Percentiles rank a stretch among this genome's conserved stretches.
Evolutionary conservation across 2,888 invertebrate species (phyloP).

Genomic region (Elmis aenea): DNA sequence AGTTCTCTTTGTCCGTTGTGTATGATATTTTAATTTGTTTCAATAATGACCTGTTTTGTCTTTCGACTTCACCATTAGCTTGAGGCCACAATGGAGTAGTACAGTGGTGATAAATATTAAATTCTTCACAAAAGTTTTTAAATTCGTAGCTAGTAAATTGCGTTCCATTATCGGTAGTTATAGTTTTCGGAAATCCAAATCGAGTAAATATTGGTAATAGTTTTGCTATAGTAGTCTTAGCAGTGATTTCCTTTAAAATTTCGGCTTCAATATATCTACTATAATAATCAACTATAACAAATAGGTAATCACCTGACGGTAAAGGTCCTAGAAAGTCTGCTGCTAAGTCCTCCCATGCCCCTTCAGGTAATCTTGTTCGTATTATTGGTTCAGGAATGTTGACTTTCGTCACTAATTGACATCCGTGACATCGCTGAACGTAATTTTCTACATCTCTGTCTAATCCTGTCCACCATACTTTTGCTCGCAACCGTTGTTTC

Average conservation of each 20-base stretch:
- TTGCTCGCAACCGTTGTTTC: slow-evolving; percentile 23
- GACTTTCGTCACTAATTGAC: slow-evolving; percentile 17
- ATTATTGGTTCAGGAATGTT: slow-evolving; percentile 14
- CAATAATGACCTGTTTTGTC: too few relatives aligned
- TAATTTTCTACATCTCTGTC: slow-evolving; percentile 18
- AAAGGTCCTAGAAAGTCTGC: slow-evolving; percentile 29
- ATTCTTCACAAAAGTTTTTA: slow-evolving; percentile 16
- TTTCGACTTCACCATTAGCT: too few relatives aligned
- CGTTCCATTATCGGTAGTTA: slow-evolving; percentile 22
- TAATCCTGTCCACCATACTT: slow-evolving; percentile 25
- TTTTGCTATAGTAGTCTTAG: slow-evolving; percentile 16
- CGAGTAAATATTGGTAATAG: slow-evolving; percentile 23
- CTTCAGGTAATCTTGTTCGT: slow-evolving; percentile 11
- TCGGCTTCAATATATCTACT: slow-evolving; percentile 21
- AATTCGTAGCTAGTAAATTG: slow-evolving; percentile 22
- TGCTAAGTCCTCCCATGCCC: slow-evolving; percentile 22
- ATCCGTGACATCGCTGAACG: slow-evolving; percentile 18
- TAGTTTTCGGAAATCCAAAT: slow-evolving; percentile 21
- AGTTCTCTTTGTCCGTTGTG: too few relatives aligned
- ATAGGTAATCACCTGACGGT: slow-evolving; percentile 18
- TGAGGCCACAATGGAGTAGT: slow-evolving; percentile 19
- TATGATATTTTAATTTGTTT: too few relatives aligned
- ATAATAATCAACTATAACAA: slow-evolving; percentile 18
- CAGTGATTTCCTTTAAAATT: slow-evolving; percentile 17
- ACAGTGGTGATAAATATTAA: slow-evolving; percentile 7